Base-by-base conservation (phyloP, 2,113 vertebrate species). In the Osmerus eperlanus region DNA sequence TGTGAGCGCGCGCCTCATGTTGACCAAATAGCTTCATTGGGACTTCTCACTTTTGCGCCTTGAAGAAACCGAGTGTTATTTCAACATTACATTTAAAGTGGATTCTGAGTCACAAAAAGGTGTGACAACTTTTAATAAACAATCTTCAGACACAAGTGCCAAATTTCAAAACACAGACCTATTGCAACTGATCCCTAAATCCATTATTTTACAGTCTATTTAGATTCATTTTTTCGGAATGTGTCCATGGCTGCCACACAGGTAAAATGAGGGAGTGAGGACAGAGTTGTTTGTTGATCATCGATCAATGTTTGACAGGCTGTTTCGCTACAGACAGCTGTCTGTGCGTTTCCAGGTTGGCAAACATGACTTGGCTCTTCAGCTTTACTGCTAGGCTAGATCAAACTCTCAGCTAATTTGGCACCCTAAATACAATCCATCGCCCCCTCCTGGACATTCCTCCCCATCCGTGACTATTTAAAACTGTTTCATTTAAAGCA, bases 381-480 rank as follows among this genome's bases (percentile, higher is more conserved):
- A 47, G 41, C 41, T 47, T 2, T 47, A 9, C 41, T 9, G 41
- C 41, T 47, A 47, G 41, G 9, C 54, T 18, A 56, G 5, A 56
- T 56, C n/a, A 11, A 60, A 9, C 21, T 60, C n/a, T 56, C 14
- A n/a, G 9, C 1, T 60, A 8, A 60, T 60, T 21, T 60, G 21
- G 9, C 11, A 19, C 9, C 21, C 6, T n/a, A 0, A 11, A 60
- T 3, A n/a, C 58, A 56, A 60, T 9, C 5, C 73, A 47, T 76
- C 83, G 87, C 86, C 85, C 83, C 83, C 87, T 89, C 56, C 84
- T 87, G 87, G 87, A 83, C 79, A 73, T 61, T 1, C 41, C 82
- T 86, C 86, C 85, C 83, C 83, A 85, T 89, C 53, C 84, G 9
- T 47, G 41, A 11, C 41, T 56, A 60, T 11, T 60, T 60, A 23